Evolutionary conservation across 2,888 invertebrate genomes (phyloP), one percentile per base, ranked within the genome.

Genomic region (Chrysolina haemoptera): DNA sequence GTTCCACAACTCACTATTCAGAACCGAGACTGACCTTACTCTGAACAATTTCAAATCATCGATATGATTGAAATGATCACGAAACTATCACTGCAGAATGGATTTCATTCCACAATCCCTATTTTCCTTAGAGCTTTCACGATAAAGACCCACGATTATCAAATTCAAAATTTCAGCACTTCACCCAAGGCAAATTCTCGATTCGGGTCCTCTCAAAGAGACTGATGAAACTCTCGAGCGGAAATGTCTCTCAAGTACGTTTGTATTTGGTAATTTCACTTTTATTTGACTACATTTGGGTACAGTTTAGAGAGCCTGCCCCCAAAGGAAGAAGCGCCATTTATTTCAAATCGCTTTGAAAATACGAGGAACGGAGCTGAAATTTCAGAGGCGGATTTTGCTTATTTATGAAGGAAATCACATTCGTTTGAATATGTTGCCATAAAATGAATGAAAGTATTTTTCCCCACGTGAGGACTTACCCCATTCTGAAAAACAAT

Each of bases 251-350:
- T 72, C 67, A 71, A 75, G 74, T 70, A 73, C 71, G 76, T 79
- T 71, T 70, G 76, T 75, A 77, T 79, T 79, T 76, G 80, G 77
- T 77, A 76, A 78, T 80, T 80, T 70, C 77, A 75, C 75, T 80
- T 80, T 80, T 80, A 80, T 80, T 78, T 74, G 76, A 62, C 62
- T 35, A 35, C 59, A 59, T 59, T 59, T 59, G 59, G 59, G 59
- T 59, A 59, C 59, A 59, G 59, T 59, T 59, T 59, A 35, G 35
- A 59, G 59, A 59, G 59, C 35, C 35, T 59, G 59, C 35, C 59
- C 14, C 27, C 59, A 14, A 59, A 35, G 35, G 16, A 59, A 59
- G 35, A 59, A 59, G 22, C 14, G 35, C 59, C 22, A 59, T 59
- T 59, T 59, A 59, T 65, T 46, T 48, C 46, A 20, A 65, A 65